Conservation (phyloP, 2,888 invertebrate species). For the Ormyrus nitidulus region DNA sequence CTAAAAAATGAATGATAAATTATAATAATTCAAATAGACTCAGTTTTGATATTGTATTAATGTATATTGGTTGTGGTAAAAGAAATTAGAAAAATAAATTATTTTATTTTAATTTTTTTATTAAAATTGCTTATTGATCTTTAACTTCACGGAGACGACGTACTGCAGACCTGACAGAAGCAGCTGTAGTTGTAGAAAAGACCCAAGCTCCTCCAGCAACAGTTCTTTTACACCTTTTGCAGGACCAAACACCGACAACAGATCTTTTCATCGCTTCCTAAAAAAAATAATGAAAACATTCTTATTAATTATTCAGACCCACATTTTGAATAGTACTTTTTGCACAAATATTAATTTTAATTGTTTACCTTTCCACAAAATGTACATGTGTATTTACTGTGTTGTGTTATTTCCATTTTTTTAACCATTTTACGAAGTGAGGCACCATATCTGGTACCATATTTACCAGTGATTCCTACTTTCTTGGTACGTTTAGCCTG, state of each 20-base stretch:
- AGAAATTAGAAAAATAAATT: not conserved
- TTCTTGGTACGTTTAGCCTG: constrained; percentile 99
- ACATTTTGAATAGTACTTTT: constrained; percentile 5
- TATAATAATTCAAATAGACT: too few relatives aligned
- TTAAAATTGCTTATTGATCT: constrained; percentile 76
- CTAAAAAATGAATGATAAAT: too few relatives aligned
- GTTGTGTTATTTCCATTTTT: constrained; percentile 99
- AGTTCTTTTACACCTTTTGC: constrained; percentile 96
- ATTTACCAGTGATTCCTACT: constrained; percentile 99
- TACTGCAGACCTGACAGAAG: constrained; percentile 97
- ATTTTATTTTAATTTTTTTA: constrained; percentile 19
- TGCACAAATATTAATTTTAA: not conserved
- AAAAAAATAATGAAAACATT: constrained; percentile 64
- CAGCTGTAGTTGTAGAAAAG: constrained; percentile 98
- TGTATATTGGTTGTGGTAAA: too few relatives aligned
- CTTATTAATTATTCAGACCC: constrained; percentile 26
- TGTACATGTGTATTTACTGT: constrained; percentile 98
- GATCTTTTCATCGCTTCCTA: constrained; percentile 99
- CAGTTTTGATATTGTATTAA: too few relatives aligned
- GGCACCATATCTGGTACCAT: constrained; percentile 99
- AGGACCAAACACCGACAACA: constrained; percentile 99
- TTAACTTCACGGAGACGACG: constrained; percentile 96
- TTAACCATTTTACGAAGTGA: constrained; percentile 99
- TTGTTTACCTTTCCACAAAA: constrained; percentile 97
- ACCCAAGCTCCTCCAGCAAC: constrained; percentile 99